A percentile compares a stretch with the other conserved stretches of the same genome.
Evolutionary conservation across 2,797 vertebrate genomes (phyloP).

Genomic region (Bufotes viridis): DNA sequence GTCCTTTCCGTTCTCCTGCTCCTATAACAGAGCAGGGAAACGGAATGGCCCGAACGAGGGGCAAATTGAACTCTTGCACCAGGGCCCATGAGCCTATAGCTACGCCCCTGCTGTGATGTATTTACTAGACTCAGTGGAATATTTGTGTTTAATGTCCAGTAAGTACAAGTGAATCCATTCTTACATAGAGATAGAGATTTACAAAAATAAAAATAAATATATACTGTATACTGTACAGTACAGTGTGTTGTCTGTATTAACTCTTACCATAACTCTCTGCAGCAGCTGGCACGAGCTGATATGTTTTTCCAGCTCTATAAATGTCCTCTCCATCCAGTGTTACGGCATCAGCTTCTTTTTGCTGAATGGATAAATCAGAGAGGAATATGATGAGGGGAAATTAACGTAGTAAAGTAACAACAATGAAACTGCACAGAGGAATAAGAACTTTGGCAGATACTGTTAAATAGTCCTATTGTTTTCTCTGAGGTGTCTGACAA

Average conservation of each 20-base stretch:
- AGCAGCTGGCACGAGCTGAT: slow-evolving; percentile 85
- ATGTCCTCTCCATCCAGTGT: slow-evolving; percentile 87
- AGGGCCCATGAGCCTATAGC: too few species aligned
- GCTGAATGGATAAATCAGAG: slow-evolving; percentile 71
- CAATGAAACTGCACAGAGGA: background rate
- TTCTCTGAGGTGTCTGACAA: background rate
- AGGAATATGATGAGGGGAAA: background rate
- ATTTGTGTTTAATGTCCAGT: background rate
- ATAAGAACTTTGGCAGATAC: background rate
- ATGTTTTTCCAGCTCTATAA: slow-evolving; percentile 87
- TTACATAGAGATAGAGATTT: background rate
- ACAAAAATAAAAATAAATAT: background rate
- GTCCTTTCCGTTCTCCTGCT: too few species aligned
- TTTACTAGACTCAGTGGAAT: background rate
- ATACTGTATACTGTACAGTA: background rate
- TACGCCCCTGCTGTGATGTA: too few species aligned
- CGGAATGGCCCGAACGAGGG: too few species aligned
- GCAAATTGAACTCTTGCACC: too few species aligned
- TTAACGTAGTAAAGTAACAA: background rate
- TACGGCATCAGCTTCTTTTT: slow-evolving; percentile 83
- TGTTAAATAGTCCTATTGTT: background rate
- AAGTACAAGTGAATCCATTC: background rate
- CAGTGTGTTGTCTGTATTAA: background rate
- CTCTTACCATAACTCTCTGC: slow-evolving; percentile 87
- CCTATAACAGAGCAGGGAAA: too few species aligned